Percentiles rank a stretch among this genome's conserved stretches.
Conservation (phyloP, 2,888 invertebrate species). For the Philaethria dido region DNA sequence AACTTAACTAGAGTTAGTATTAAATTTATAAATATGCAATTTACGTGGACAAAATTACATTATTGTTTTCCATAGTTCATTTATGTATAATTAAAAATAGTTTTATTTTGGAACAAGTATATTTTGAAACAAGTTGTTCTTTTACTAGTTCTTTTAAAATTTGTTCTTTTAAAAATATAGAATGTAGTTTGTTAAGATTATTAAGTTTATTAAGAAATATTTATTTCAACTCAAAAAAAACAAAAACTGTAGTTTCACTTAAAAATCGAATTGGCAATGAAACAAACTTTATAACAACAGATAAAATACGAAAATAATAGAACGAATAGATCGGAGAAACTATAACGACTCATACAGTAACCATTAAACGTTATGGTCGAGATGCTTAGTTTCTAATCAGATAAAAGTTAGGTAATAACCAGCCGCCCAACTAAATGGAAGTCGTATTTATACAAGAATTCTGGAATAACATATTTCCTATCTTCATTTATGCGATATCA, state of each 20-base stretch:
- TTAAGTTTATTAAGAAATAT: not conserved
- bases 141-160: no score
- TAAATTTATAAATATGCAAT: not conserved
- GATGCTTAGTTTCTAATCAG: constrained; percentile 43
- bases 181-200: not conserved
- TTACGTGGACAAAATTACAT: not conserved
- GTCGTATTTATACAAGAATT: constrained; percentile 38
- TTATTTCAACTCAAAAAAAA: no score
- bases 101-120: not conserved
- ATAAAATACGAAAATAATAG: constrained; percentile 9
- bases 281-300: not conserved
- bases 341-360: constrained; percentile 35
- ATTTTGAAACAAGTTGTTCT: not conserved
- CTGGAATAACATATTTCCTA: constrained; percentile 32
- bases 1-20: not conserved
- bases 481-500: constrained; percentile 11
- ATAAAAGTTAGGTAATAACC: constrained; percentile 45
- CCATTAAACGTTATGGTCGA: constrained; percentile 40
- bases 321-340: constrained; percentile 25
- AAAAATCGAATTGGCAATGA: not conserved
- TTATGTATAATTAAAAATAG: not conserved
- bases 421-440: constrained; percentile 38
- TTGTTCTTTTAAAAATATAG: no score
- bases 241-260: not conserved
- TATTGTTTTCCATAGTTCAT: not conserved